Evolutionary conservation across 2,797 vertebrate genomes (phyloP).

Genomic region (Acanthopagrus latus): DNA sequence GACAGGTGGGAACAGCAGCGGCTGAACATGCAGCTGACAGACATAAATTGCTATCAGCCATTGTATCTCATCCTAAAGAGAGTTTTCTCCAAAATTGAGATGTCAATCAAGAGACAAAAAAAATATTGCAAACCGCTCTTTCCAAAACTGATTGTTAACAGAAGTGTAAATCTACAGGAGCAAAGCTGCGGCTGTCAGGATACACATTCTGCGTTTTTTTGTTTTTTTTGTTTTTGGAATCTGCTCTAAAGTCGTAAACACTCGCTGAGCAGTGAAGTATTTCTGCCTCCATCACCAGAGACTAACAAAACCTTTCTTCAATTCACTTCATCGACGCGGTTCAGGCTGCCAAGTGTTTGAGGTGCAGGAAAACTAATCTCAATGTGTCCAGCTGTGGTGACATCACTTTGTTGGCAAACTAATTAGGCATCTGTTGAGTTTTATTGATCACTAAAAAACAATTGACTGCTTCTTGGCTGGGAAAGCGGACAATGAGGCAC

Average conservation of each 20-base stretch:
- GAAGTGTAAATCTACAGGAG: background rate
- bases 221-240: constrained; percentile 12
- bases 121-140: background rate
- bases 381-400: constrained; percentile 44
- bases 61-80: background rate
- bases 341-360: constrained; percentile 50
- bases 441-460: constrained; percentile 56
- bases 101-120: constrained; percentile 6
- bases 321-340: constrained; percentile 38
- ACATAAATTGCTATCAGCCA: background rate
- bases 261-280: background rate
- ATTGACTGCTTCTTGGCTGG: constrained; percentile 56
- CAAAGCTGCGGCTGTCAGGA: constrained; percentile 7
- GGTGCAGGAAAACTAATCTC: constrained; percentile 37
- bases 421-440: constrained; percentile 51
- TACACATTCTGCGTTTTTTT: background rate
- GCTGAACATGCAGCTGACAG: constrained; percentile 4
- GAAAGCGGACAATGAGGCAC: constrained; percentile 15
- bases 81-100: constrained; percentile 23
- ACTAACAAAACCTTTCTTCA: constrained; percentile 4
- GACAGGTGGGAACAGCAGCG: constrained; percentile 3
- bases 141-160: constrained; percentile 5
- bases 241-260: background rate
- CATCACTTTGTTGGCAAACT: constrained; percentile 56
- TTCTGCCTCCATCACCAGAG: background rate